Evolutionary conservation across 2,113 vertebrate species (phyloP).

Genomic region (Myiagra hebetior): DNA sequence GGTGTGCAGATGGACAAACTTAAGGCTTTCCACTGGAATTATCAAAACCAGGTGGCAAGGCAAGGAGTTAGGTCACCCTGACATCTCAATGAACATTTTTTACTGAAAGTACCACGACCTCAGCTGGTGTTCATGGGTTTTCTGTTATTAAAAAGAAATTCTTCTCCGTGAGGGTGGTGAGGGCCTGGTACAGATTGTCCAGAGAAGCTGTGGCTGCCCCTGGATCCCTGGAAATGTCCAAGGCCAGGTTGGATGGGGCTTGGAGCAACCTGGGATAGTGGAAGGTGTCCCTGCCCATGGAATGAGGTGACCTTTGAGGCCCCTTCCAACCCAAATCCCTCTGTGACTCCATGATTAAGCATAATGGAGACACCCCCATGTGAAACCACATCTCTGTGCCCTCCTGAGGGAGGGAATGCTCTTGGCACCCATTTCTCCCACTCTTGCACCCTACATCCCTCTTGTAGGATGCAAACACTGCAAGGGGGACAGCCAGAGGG

Average conservation of each 20-base stretch:
- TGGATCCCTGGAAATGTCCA: not conserved
- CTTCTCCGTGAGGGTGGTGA: not conserved
- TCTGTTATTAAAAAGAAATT: not conserved
- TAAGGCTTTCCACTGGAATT: not conserved
- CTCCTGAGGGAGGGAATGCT: not conserved
- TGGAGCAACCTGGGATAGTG: fast-evolving
- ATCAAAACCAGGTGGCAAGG: not conserved
- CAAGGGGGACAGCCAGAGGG: not conserved
- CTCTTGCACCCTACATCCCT: not conserved
- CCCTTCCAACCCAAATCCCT: not conserved
- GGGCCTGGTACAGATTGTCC: not conserved
- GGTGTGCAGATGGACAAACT: not conserved
- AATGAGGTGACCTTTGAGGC: not conserved
- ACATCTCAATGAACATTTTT: not conserved
- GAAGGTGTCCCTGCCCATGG: not conserved
- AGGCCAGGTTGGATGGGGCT: fast-evolving
- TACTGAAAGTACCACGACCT: not conserved
- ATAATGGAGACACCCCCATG: fast-evolving
- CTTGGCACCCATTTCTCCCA: not conserved
- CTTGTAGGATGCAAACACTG: fast-evolving
- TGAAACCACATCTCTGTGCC: not conserved
- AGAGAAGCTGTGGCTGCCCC: not conserved
- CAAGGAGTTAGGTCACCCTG: not conserved
- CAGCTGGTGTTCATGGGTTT: not conserved
- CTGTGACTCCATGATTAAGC: not conserved